Evolutionary conservation across 2,888 invertebrate genomes (phyloP).

Genomic region (Drosophila greeni): DNA sequence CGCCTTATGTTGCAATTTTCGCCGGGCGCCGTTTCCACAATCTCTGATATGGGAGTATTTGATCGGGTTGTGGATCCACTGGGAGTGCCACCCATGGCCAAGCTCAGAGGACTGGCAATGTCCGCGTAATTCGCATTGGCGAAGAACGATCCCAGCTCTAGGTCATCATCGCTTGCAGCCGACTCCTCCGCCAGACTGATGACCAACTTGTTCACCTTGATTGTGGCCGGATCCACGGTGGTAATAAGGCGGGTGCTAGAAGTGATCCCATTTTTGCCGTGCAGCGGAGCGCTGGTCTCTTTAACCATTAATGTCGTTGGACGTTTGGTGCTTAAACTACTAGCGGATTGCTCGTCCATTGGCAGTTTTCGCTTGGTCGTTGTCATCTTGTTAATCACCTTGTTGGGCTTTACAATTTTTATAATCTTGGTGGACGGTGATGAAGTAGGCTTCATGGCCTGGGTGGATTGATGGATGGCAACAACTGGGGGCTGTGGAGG

Average conservation of each 20-base stretch:
- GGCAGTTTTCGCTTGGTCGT: conserved; percentile 60
- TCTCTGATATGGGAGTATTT: conserved; percentile 63
- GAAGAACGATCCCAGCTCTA: conserved; percentile 42
- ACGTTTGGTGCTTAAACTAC: conserved; percentile 35
- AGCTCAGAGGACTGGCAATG: conserved; percentile 73
- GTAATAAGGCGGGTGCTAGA: conserved; percentile 70
- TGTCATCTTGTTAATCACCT: conserved; percentile 73
- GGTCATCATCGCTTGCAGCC: conserved; percentile 70
- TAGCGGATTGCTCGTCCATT: background rate
- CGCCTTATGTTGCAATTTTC: conserved; percentile 55
- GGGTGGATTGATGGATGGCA: background rate
- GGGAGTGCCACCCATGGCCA: conserved; percentile 72
- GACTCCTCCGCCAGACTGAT: conserved; percentile 71
- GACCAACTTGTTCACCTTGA: conserved; percentile 70
- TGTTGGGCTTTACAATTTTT: conserved; percentile 77
- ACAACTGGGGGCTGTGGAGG: background rate
- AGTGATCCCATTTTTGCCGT: conserved; percentile 1
- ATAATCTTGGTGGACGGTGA: conserved; percentile 41
- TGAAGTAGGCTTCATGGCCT: background rate
- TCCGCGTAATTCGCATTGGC: conserved; percentile 57
- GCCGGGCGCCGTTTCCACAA: conserved; percentile 23
- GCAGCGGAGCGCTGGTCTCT: conserved; percentile 46
- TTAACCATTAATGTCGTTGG: conserved; percentile 52
- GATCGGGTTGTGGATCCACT: conserved; percentile 65
- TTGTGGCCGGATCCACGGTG: conserved; percentile 61